Evolutionary conservation across 2,888 invertebrate species (phyloP).

Genomic region (Osmoderma eremita): DNA sequence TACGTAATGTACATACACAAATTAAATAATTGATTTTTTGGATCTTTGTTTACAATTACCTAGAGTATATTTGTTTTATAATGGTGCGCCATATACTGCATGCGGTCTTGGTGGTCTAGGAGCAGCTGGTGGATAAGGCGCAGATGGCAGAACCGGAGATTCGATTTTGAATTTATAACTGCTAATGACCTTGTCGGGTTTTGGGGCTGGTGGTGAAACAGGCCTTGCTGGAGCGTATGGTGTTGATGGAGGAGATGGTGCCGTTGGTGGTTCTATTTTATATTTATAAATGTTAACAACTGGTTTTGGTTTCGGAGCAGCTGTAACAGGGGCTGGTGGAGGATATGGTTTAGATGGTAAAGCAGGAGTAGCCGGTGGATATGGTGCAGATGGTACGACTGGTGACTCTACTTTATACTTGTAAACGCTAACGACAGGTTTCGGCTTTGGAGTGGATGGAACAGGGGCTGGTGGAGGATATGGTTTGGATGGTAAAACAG

Average conservation of each 20-base stretch:
- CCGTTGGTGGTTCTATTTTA: not conserved
- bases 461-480: not conserved
- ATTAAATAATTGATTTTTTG: not conserved
- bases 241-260: constrained; percentile 3
- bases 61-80: not conserved
- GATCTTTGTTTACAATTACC: not conserved
- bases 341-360: no score
- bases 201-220: not conserved
- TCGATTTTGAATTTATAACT: constrained; percentile 8
- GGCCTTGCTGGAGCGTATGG: not conserved
- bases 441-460: not conserved
- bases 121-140: constrained; percentile 14
- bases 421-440: not conserved
- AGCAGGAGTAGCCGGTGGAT: not conserved
- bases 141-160: not conserved
- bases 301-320: not conserved
- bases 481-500: not conserved
- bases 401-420: constrained; percentile 1
- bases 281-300: constrained; percentile 1
- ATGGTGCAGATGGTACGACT: constrained; percentile 4
- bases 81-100: constrained; percentile 12
- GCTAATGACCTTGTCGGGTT: constrained; percentile 12
- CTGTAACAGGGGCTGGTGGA: not conserved
- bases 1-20: not conserved
- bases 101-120: not conserved